Base-by-base conservation (phyloP, 2,888 invertebrate genomes). In the Asteroscopus sphinx region DNA sequence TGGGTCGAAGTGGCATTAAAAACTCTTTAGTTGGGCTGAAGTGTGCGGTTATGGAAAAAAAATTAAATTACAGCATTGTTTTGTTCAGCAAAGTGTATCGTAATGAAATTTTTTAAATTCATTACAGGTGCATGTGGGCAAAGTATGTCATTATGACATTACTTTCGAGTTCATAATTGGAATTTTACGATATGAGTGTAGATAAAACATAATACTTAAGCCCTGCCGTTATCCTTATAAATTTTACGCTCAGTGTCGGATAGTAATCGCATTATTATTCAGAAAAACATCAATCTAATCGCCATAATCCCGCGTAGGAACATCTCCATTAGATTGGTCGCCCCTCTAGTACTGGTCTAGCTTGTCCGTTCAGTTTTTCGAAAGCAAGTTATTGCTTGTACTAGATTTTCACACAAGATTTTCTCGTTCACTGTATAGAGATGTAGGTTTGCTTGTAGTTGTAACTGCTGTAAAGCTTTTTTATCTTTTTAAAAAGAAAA, bases 201-300 rank as follows among this genome's bases (percentile, higher is more conserved):
- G n/a, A n/a, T n/a, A n/a, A n/a, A n/a, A n/a, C n/a, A n/a, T n/a
- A n/a, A 48, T 45, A 64, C 40, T 48, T 40, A 44, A 15, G 26
- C 3, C 4, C 15, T 32, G 12, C 56, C 65, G 70, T 48, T 67
- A 67, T 41, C 1, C 36, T 17, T 35, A 45, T 67, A 67, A 69
- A 67, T 67, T 56, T 69, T 52, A 56, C 56, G 70, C 47, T 37
- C 15, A 44, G 21, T 3, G 16, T n/a, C 15, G 30, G 51, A 70
- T 58, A 68, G 47, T 68, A 70, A 68, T 70, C 53, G n/a, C 54
- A 70, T 70, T 70, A 68, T 58, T 68, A 68, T 68, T 70, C 70
- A 58, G 70, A 54, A 70, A 67, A 70, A 68, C 70, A 55, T 70
- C 70, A 33, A 40, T 58, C 44, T 65, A 58, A 68, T 65, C 54